Conservation (phyloP, 2,797 vertebrate genomes). For the Molossus molossus region DNA sequence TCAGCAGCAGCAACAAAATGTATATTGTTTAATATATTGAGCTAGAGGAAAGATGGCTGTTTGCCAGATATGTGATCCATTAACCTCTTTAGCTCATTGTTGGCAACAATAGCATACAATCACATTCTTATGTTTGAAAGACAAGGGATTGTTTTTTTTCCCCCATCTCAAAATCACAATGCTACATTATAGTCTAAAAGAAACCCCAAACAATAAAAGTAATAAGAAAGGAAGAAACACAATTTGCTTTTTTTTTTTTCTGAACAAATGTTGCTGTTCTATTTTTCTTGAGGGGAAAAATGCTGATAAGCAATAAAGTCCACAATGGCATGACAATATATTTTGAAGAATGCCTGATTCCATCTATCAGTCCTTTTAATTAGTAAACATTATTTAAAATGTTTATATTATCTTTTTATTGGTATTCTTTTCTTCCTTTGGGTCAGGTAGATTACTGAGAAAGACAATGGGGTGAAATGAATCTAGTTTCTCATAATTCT, state of each 20-base stretch:
- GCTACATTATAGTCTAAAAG: slow-evolving; percentile 80
- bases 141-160: slow-evolving; percentile 83
- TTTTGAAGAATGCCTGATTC: slow-evolving; percentile 70
- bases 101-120: slow-evolving; percentile 89
- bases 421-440: slow-evolving; percentile 4
- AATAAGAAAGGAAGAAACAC: slow-evolving; percentile 80
- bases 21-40: slow-evolving; percentile 79
- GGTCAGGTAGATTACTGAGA: neutral
- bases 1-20: slow-evolving; percentile 81
- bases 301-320: slow-evolving; percentile 71
- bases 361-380: slow-evolving; percentile 44
- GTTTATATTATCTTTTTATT: slow-evolving; percentile 61
- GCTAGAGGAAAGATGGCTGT: slow-evolving; percentile 83
- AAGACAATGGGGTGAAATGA: neutral
- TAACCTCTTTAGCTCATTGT: slow-evolving; percentile 90
- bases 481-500: neutral
- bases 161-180: slow-evolving; percentile 78
- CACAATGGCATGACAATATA: slow-evolving; percentile 46
- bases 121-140: slow-evolving; percentile 88
- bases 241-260: slow-evolving; percentile 31
- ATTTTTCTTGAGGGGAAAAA: slow-evolving; percentile 76
- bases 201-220: slow-evolving; percentile 80
- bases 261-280: slow-evolving; percentile 76
- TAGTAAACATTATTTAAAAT: slow-evolving; percentile 65
- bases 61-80: slow-evolving; percentile 89